These are phyloP conservation scores for Tokudaia tokunoshimensis DNA, from an alignment of 2,797 vertebrate genomes.

Conservation along the genomic window DNA sequence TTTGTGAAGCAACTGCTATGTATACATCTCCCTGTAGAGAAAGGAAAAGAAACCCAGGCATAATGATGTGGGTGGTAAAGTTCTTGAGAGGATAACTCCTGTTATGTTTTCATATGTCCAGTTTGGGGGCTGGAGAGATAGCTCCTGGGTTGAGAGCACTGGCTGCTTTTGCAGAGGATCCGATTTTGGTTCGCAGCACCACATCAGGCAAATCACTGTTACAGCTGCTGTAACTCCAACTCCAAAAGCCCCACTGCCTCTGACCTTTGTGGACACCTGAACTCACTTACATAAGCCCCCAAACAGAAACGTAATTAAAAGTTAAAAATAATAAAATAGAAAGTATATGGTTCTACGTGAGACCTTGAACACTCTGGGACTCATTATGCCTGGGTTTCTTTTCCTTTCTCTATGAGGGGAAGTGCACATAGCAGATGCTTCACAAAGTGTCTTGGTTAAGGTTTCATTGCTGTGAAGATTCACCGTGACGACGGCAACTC, in stretches of 20 bases:
- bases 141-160: neutral
- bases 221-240: neutral
- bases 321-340: neutral
- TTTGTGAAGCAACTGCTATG: neutral
- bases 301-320: neutral
- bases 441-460: neutral
- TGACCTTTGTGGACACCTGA: too few relatives aligned
- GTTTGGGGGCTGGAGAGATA: too few relatives aligned
- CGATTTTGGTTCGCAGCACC: neutral
- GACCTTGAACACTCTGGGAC: neutral
- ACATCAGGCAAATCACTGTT: neutral
- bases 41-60: neutral
- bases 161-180: neutral
- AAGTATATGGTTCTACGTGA: neutral
- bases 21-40: too few relatives aligned
- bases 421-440: neutral
- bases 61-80: neutral
- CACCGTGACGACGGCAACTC: neutral
- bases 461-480: neutral
- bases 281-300: neutral
- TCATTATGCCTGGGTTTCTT: neutral
- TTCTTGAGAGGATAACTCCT: neutral
- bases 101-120: neutral
- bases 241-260: neutral
- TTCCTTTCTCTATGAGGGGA: neutral